Base-by-base conservation (phyloP, 1,140 invertebrate species). In the Trachymyrmex septentrionalis region DNA sequence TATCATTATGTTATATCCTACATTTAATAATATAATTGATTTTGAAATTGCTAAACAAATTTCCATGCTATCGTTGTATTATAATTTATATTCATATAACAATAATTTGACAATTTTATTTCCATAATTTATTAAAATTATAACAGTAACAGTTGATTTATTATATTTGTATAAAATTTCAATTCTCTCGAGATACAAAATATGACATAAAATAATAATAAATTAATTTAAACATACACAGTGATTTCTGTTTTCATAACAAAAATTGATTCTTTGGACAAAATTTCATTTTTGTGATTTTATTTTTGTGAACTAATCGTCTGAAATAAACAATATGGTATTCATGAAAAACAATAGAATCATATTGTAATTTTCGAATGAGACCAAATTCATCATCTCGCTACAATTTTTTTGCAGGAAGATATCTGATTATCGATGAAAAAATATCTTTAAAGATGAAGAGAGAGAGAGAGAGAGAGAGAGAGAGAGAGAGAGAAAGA, bases 71-170 rank as follows among this genome's bases (percentile, higher is more conserved):
- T 63, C 5, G 16, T 63, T 14, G 5, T 19, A 30, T 64, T 9
- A 19, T 30, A 5, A 64, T 30, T 63, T 63, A 59, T 64, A 19
- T 30, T 1, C 16, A 30, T 14, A 30, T 14, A 16, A 64, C 9
- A 30, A 64, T 64, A 30, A 63, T 2, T 63, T 63, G 61, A 61
- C 24, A 27, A 63, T 30, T 63, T 63, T 63, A 30, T 63, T 63
- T 63, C 19, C 24, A 63, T 63, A 63, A 30, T 63, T 63, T 63
- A 63, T 63, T 19, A 63, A 21, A 63, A 63, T 63, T 63, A 63
- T 0, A 61, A 16, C 2, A 61, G 16, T 57, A 21, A 57, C 27
- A 27, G 27, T 61, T 61, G 3, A 30, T 63, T 63, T 27, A 27
- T 63, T 63, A 63, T 7, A 30, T 16, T 63, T 63, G 7, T 0